Evolutionary conservation across 1,140 invertebrate species (phyloP).

Genomic region (Drosophila kepulauana): DNA sequence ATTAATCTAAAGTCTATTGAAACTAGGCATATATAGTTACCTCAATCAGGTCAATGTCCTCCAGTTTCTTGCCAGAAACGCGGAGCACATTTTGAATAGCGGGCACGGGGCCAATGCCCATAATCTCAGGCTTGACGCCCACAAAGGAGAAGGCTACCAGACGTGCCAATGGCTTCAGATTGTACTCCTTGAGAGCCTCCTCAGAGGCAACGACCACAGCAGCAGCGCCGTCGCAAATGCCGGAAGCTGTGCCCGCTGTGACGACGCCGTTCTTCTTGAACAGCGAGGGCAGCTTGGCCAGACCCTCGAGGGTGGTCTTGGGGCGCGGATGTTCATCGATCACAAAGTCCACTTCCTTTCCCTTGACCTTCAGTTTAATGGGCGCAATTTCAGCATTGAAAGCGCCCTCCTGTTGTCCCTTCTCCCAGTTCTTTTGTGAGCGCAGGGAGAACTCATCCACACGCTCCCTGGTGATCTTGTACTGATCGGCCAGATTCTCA

Average conservation of each 20-base stretch:
- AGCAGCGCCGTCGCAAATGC: conserved; percentile 98
- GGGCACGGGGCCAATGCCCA: conserved; percentile 96
- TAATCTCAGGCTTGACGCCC: conserved; percentile 94
- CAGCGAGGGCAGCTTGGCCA: conserved; percentile 94
- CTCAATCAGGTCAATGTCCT: conserved; percentile 97
- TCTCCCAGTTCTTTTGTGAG: conserved; percentile 94
- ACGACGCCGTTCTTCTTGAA: conserved; percentile 99
- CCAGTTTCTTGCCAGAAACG: conserved; percentile 90
- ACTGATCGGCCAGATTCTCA: conserved; percentile 97
- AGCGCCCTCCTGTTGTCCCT: conserved; percentile 93
- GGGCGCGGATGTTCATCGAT: conserved; percentile 97
- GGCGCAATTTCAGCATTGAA: conserved; percentile 97
- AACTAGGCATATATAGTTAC: conserved; percentile 85
- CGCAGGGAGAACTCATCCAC: conserved; percentile 95
- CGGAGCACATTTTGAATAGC: conserved; percentile 94
- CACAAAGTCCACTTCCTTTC: conserved; percentile 91
- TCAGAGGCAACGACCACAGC: conserved; percentile 96
- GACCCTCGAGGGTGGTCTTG: conserved; percentile 92
- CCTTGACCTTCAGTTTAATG: conserved; percentile 93
- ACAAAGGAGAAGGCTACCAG: conserved; percentile 91
- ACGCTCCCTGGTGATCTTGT: conserved; percentile 93
- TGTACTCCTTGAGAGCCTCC: conserved; percentile 92
- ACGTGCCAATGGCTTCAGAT: conserved; percentile 92
- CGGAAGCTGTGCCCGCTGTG: conserved; percentile 97
- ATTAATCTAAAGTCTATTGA: conserved; percentile 1